These are phyloP conservation scores for Isotomurus palustris DNA, from an alignment of 2,888 invertebrate species.

Conservation along the genomic window DNA sequence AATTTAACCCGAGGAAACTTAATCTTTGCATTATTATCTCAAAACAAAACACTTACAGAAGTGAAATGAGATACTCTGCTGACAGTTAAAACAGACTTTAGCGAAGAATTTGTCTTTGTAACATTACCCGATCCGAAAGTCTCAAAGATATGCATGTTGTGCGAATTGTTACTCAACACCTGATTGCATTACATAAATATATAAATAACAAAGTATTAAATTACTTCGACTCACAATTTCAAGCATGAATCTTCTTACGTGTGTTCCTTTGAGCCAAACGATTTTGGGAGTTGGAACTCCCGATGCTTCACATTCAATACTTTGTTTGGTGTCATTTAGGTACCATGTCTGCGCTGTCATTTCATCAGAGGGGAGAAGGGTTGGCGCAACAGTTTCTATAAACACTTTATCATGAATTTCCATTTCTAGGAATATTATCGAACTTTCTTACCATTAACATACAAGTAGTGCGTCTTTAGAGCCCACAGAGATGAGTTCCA, in stretches of 20 bases:
- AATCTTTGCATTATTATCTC: too few relatives aligned
- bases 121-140: too few relatives aligned
- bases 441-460: slow-evolving; percentile 31
- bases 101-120: too few relatives aligned
- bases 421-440: too few relatives aligned
- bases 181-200: too few relatives aligned
- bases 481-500: slow-evolving; percentile 42
- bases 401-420: background rate
- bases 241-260: too few relatives aligned
- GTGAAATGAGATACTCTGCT: slow-evolving; percentile 22
- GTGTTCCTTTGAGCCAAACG: slow-evolving; percentile 19
- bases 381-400: slow-evolving; percentile 12
- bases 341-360: slow-evolving; percentile 32
- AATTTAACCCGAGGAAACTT: too few relatives aligned
- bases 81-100: slow-evolving; percentile 9
- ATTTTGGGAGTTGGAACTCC: slow-evolving; percentile 26
- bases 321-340: slow-evolving; percentile 31
- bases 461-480: slow-evolving; percentile 25
- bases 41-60: too few relatives aligned
- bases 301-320: slow-evolving; percentile 22
- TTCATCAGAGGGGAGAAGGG: too few relatives aligned
- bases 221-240: too few relatives aligned
- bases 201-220: too few relatives aligned
- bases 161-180: background rate
- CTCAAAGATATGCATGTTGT: background rate